These are phyloP conservation scores for Aporophyla lueneburgensis DNA, from an alignment of 2,888 invertebrate genomes.

Conservation along the genomic window DNA sequence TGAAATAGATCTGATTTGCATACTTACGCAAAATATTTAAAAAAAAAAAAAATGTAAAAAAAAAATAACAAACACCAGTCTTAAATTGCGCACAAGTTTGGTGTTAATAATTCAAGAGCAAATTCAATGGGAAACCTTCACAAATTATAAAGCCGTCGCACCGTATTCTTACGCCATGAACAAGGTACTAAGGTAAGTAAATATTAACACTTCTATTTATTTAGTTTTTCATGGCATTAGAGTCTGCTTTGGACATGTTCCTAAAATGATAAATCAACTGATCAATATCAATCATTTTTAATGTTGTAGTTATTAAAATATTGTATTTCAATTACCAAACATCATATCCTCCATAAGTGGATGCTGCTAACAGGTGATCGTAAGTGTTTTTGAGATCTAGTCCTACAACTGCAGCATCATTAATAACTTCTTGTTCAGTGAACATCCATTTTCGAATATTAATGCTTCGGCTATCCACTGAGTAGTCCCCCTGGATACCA, in stretches of 20 bases:
- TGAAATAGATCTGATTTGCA: too few species aligned
- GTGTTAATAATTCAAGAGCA: background rate
- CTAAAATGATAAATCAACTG: background rate
- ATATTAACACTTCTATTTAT: background rate
- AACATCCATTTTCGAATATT: slow-evolving; percentile 97
- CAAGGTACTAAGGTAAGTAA: background rate
- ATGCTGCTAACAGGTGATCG: slow-evolving; percentile 96
- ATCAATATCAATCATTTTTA: background rate
- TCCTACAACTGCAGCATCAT: slow-evolving; percentile 95
- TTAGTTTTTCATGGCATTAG: background rate
- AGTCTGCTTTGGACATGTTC: background rate
- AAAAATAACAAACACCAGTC: background rate
- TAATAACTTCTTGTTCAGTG: slow-evolving; percentile 93
- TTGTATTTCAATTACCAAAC: slow-evolving; percentile 83
- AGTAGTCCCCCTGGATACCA: slow-evolving; percentile 91
- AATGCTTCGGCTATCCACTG: slow-evolving; percentile 91
- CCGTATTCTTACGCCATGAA: background rate
- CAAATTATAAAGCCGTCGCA: background rate
- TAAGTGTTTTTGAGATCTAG: slow-evolving; percentile 94
- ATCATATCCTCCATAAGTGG: slow-evolving; percentile 94
- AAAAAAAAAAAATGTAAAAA: too few species aligned
- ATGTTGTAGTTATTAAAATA: background rate
- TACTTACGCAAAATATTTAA: too few species aligned
- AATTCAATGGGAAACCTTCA: background rate
- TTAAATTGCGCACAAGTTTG: background rate